These are phyloP conservation scores for Aricia artaxerxes DNA, from an alignment of 2,888 invertebrate species.

Conservation along the genomic window DNA sequence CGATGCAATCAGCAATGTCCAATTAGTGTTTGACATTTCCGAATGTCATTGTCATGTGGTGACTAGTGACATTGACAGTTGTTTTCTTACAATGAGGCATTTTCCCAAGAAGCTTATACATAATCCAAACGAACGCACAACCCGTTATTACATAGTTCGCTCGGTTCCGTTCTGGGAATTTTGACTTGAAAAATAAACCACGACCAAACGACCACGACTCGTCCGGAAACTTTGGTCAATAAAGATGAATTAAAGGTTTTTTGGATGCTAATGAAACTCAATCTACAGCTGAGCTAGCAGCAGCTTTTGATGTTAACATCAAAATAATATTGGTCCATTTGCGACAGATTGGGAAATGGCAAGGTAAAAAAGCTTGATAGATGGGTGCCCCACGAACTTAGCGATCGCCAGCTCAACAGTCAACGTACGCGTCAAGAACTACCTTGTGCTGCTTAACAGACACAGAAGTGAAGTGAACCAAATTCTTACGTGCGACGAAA, in stretches of 20 bases:
- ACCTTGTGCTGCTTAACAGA: constrained; percentile 33
- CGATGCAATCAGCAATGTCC: no score
- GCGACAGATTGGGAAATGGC: background rate
- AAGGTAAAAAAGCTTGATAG: background rate
- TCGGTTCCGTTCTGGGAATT: constrained; percentile 3
- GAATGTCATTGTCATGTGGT: no score
- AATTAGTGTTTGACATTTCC: no score
- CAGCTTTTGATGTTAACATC: background rate
- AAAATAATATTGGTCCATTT: constrained; percentile 11
- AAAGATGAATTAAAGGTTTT: background rate
- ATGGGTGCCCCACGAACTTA: background rate
- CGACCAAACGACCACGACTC: background rate
- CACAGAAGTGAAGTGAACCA: constrained; percentile 31
- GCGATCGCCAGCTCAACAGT: constrained; percentile 8
- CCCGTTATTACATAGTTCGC: background rate
- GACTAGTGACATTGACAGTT: no score
- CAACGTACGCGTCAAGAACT: constrained; percentile 3
- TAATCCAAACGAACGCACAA: no score
- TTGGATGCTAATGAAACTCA: background rate
- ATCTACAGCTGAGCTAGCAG: constrained; percentile 6
- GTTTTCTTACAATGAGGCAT: no score
- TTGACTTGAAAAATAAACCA: constrained; percentile 1
- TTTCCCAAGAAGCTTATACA: no score
- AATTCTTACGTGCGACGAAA: constrained; percentile 4
- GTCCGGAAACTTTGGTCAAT: background rate